Conservation (phyloP, 2,113 vertebrate species). For the Corythornis madagascariensis region DNA sequence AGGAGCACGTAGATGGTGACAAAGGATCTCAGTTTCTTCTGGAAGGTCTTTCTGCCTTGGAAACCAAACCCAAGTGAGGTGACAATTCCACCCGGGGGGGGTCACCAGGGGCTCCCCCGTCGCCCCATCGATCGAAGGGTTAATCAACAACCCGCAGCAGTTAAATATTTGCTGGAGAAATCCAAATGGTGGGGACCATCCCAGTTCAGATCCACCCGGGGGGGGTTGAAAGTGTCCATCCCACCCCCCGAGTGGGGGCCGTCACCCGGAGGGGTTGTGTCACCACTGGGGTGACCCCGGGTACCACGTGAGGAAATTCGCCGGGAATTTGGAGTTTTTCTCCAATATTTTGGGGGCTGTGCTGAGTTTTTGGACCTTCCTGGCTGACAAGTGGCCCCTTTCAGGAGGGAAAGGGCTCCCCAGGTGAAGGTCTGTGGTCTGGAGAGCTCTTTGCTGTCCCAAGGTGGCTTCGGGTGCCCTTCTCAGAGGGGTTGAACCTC, state of each 20-base stretch:
- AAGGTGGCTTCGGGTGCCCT: too few relatives aligned
- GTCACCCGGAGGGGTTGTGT: rapidly evolving
- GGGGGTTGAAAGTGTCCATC: too few relatives aligned
- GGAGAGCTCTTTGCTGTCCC: neutral
- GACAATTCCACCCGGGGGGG: too few relatives aligned
- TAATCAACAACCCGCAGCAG: neutral
- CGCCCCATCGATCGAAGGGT: neutral
- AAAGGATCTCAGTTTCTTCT: neutral
- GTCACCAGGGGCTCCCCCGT: rapidly evolving
- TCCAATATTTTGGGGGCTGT: rapidly evolving
- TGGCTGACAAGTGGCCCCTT: rapidly evolving
- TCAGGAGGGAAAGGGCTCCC: neutral
- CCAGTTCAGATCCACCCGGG: neutral
- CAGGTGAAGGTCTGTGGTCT: rapidly evolving
- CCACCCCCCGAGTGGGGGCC: neutral
- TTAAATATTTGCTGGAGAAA: neutral
- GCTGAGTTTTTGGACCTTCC: rapidly evolving
- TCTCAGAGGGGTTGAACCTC: rapidly evolving
- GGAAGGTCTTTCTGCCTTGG: neutral
- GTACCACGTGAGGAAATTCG: rapidly evolving
- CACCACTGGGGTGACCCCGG: neutral
- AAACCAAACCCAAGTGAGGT: neutral
- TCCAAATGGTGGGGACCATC: too few relatives aligned
- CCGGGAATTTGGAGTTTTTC: too few relatives aligned
- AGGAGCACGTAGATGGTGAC: neutral